These are phyloP conservation scores for Siderastrea radians DNA, from an alignment of 92 coral and sea anemone species.

Conservation along the genomic window DNA sequence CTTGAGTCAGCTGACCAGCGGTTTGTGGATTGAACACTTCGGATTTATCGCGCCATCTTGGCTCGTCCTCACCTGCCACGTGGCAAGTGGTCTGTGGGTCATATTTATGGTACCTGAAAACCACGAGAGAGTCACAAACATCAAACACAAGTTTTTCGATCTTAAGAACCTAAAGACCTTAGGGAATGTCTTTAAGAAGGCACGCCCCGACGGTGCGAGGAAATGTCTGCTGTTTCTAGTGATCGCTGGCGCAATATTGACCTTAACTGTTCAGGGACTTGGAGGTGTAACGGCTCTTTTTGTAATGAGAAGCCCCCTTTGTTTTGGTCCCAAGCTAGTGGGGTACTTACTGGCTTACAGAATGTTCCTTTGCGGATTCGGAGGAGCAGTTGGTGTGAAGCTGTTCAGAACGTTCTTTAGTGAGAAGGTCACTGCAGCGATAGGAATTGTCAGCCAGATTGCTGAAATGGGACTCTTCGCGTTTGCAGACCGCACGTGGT, in stretches of 20 bases:
- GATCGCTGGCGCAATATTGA: constrained; percentile 48
- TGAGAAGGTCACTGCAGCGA: constrained; percentile 54
- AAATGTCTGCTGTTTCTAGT: constrained; percentile 54
- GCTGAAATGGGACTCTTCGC: constrained; percentile 68
- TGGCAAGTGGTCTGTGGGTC: constrained; percentile 53
- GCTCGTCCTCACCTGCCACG: constrained; percentile 70
- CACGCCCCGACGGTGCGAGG: constrained; percentile 45
- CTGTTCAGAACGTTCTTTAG: constrained; percentile 70
- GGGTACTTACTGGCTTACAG: constrained; percentile 88
- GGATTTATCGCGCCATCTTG: constrained; percentile 88
- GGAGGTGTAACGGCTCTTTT: constrained; percentile 70
- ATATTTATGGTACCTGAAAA: constrained; percentile 80
- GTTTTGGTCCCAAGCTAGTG: constrained; percentile 79
- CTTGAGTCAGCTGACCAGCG: constrained; percentile 91
- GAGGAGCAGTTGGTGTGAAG: constrained; percentile 76
- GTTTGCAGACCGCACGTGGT: constrained; percentile 79
- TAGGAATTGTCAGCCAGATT: constrained; percentile 73
- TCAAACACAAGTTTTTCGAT: constrained; percentile 38
- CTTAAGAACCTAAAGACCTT: constrained; percentile 28
- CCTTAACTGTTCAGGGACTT: constrained; percentile 67
- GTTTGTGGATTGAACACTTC: constrained; percentile 84
- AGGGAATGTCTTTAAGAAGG: constrained; percentile 36
- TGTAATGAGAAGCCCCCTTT: constrained; percentile 82
- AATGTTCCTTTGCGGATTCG: constrained; percentile 79
- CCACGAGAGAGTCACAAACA: neutral